Percentiles rank a stretch among this genome's conserved stretches.
Evolutionary conservation across 2,113 vertebrate genomes (phyloP).

Genomic region (Sinocyclocheilus anophthalmus): DNA sequence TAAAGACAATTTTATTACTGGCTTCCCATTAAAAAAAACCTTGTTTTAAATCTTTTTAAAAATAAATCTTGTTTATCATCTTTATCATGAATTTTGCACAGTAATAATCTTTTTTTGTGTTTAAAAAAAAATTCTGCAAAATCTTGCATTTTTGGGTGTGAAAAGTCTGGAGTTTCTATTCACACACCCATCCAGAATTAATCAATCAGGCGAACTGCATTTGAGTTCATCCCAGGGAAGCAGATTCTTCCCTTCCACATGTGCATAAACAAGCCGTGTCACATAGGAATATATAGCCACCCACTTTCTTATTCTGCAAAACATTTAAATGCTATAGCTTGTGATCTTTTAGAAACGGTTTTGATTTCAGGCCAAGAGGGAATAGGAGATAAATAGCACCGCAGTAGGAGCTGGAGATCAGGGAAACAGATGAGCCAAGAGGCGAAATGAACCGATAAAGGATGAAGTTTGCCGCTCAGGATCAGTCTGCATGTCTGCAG

Average conservation of each 20-base stretch:
- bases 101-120: not conserved
- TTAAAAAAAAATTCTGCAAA: not conserved
- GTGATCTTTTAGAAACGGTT: conserved; percentile 25
- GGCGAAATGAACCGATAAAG: conserved; percentile 29
- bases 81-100: not conserved
- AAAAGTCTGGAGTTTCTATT: not conserved
- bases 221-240: not conserved
- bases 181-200: not conserved
- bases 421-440: conserved; percentile 9
- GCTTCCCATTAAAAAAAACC: not conserved
- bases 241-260: not conserved
- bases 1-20: not conserved
- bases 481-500: conserved; percentile 7
- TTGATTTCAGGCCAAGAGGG: conserved; percentile 21
- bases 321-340: conserved; percentile 17
- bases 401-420: conserved; percentile 21
- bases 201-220: not conserved
- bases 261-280: not conserved
- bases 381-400: conserved; percentile 25
- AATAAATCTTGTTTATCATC: not conserved
- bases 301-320: not conserved
- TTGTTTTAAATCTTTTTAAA: not conserved
- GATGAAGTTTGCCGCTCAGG: conserved; percentile 19
- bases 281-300: not conserved
- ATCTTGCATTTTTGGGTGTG: not conserved